Percentiles rank a stretch among this genome's conserved stretches.
phyloP scores from a whole-genome alignment of 1,140 invertebrate species.

The Euwallacea fornicatus region DNA sequence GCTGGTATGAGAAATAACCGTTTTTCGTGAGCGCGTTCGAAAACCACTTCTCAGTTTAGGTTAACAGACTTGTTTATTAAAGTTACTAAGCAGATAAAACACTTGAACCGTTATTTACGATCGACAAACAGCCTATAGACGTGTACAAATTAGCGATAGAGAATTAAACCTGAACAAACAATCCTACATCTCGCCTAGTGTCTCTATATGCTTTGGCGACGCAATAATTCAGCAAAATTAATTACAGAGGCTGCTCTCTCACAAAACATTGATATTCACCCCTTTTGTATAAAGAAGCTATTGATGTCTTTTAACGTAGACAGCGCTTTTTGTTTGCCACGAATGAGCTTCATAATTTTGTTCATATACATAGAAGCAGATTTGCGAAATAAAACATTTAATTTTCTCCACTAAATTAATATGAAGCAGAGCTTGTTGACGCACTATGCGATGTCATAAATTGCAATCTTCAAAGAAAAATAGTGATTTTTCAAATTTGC shows the following conservation, averaged over 20 bases:
- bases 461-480: not conserved
- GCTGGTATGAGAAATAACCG: not conserved
- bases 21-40: not conserved
- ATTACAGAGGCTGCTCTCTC: conserved; percentile 17
- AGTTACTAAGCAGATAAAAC: conserved; percentile 10
- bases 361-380: not conserved
- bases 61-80: not conserved
- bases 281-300: conserved; percentile 29
- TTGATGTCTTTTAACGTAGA: conserved; percentile 19
- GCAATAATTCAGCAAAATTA: conserved; percentile 25
- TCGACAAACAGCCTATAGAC: conserved; percentile 13
- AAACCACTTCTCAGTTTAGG: not conserved
- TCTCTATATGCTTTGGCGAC: conserved; percentile 29
- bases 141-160: conserved; percentile 22
- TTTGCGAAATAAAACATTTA: not conserved
- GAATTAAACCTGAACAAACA: conserved; percentile 25
- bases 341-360: not conserved
- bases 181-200: conserved; percentile 14
- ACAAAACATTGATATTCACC: conserved; percentile 26
- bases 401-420: too few species aligned
- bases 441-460: not conserved
- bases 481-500: not conserved
- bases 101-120: conserved; percentile 9
- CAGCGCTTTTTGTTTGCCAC: not conserved
- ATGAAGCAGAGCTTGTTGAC: too few species aligned